phyloP scores from a whole-genome alignment of 1,140 invertebrate genomes.

The Paralvinella palmiformis region DNA sequence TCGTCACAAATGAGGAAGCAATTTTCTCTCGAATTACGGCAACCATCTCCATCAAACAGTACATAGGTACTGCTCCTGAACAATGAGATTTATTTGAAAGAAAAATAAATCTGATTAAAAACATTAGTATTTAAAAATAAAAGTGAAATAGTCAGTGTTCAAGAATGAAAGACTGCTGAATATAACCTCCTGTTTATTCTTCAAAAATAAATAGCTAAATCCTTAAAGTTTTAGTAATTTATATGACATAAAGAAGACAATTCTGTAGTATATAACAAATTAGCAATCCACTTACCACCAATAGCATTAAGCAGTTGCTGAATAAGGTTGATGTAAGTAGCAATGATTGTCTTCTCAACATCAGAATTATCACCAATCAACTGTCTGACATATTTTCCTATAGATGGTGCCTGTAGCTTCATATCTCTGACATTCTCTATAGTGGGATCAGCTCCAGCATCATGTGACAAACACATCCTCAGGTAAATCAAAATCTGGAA shows the following conservation, averaged over 20 bases:
- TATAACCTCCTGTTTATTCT: too few species aligned
- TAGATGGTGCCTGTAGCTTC: constrained; percentile 34
- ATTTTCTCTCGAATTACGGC: constrained; percentile 62
- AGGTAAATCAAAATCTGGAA: constrained; percentile 69
- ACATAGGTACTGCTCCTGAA: constrained; percentile 54
- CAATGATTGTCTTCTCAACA: constrained; percentile 54
- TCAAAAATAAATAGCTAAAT: constrained; percentile 16
- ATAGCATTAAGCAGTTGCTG: constrained; percentile 59
- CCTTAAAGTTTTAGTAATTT: too few species aligned
- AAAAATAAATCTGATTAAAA: too few species aligned
- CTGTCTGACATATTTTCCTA: constrained; percentile 29
- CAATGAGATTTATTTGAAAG: not conserved
- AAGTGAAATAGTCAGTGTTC: too few species aligned
- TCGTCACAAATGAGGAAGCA: constrained; percentile 54
- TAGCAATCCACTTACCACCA: constrained; percentile 36
- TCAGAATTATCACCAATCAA: constrained; percentile 57
- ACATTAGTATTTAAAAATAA: too few species aligned
- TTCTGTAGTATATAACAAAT: too few species aligned
- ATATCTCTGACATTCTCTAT: constrained; percentile 24
- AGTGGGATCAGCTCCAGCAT: constrained; percentile 40
- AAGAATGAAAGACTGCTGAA: too few species aligned
- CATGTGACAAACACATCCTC: constrained; percentile 61
- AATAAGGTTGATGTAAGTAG: constrained; percentile 62
- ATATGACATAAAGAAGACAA: too few species aligned
- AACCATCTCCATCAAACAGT: constrained; percentile 67